Base-by-base conservation (phyloP, 2,888 invertebrate genomes). In the Rotaria socialis region DNA sequence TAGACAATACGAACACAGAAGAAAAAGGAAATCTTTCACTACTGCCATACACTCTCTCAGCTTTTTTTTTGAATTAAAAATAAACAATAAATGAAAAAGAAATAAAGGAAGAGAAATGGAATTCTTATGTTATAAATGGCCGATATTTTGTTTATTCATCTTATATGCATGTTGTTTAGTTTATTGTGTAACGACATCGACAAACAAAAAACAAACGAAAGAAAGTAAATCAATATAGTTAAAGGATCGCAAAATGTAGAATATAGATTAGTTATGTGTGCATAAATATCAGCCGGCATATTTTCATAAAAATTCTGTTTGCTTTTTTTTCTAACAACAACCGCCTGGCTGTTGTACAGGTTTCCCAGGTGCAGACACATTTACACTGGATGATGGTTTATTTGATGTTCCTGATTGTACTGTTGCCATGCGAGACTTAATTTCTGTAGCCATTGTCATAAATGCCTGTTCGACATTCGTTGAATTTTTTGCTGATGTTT, bases 371-470 rank as follows among this genome's bases (percentile, higher is more conserved):
- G 35, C 0, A 41, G 19, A 14, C 0, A 67, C 35, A 58, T 67
- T 85, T 6, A 86, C 84, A 67, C 19, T 10, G 19, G 86, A 43
- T 74, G 85, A n/a, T 75, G 55, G 74, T 50, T 85, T 85, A 41
- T 27, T 56, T 16, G 67, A 60, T 50, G 86, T 55, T 50, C 85
- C 75, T 50, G 85, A 47, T 55, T 67, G 86, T 56, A 86, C 86
- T n/a, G 85, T 74, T 80, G 85, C 74, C 85, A 86, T 86, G 41
- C 86, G 86, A 74, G 85, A 85, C 74, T 97, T 97, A 91, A 97
- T 99, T 93, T 99, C 98, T 85, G 96, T 96, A 88, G 98, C 97
- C 97, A 98, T 98, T 92, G 96, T 97, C 95, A 98, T 95, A 92
- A 95, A 95, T 87, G 95, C 95, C 92, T 98, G 97, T 93, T 99